A percentile compares a stretch with the other conserved stretches of the same genome.
Evolutionary conservation across 2,888 invertebrate species (phyloP).

Genomic region (Drosophila eohydei): DNA sequence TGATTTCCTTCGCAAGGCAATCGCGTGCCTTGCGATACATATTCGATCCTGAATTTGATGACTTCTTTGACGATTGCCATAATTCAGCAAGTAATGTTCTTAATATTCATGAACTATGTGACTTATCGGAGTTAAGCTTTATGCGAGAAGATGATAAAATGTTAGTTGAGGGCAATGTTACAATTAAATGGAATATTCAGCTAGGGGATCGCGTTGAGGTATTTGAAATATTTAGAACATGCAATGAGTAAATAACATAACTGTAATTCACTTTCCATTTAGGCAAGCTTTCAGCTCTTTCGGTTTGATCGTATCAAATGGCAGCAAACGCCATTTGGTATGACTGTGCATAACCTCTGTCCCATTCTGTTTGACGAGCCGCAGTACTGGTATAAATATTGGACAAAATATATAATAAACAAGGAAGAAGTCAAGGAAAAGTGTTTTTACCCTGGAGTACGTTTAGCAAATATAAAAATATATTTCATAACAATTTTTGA

Average conservation of each 20-base stretch:
- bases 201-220: constrained; percentile 12
- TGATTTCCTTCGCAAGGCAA: neutral
- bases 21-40: constrained; percentile 29
- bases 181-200: constrained; percentile 17
- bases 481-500: neutral
- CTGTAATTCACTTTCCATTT: neutral
- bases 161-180: constrained; percentile 8
- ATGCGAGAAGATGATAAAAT: neutral
- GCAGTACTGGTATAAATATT: constrained; percentile 29
- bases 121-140: neutral
- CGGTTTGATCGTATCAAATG: constrained; percentile 31
- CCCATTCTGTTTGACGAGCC: constrained; percentile 6
- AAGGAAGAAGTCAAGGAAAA: constrained; percentile 7
- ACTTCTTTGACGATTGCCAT: constrained; percentile 7
- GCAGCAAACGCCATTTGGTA: constrained; percentile 9
- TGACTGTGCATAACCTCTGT: neutral
- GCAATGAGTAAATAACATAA: neutral
- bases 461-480: neutral
- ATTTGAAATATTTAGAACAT: neutral
- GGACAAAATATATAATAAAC: constrained; percentile 26
- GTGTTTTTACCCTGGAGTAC: constrained; percentile 34
- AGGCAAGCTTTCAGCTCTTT: neutral
- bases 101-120: neutral
- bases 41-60: neutral
- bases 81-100: neutral